A percentile compares a stretch with the other conserved stretches of the same genome.
Evolutionary conservation across 2,113 vertebrate genomes (phyloP).

Genomic region (Dolichotis patagonum): DNA sequence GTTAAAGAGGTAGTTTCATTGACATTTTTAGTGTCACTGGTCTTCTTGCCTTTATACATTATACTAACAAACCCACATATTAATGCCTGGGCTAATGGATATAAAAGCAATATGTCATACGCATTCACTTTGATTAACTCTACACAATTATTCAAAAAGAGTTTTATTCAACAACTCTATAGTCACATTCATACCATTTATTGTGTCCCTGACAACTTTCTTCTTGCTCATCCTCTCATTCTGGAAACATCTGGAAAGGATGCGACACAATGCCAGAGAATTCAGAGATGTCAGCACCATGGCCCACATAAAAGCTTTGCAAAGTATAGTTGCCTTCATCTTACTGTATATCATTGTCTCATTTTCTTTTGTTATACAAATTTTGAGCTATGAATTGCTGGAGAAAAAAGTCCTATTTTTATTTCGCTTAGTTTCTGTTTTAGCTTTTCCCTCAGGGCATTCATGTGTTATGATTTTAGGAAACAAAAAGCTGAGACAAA

Average conservation of each 20-base stretch:
- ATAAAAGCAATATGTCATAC: not conserved
- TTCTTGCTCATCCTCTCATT: not conserved
- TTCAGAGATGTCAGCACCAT: not conserved
- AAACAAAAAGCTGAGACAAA: not conserved
- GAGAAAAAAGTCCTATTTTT: not conserved
- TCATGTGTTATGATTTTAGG: not conserved
- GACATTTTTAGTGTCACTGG: not conserved
- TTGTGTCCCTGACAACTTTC: not conserved
- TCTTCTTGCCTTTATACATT: not conserved
- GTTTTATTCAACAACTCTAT: not conserved
- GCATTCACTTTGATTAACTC: accelerated
- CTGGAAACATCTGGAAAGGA: not conserved
- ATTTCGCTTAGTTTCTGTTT: not conserved
- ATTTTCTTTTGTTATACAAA: not conserved
- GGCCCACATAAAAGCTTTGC: not conserved
- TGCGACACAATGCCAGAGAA: accelerated
- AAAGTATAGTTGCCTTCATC: not conserved
- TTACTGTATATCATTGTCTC: not conserved
- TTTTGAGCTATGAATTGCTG: not conserved
- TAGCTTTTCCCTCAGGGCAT: not conserved
- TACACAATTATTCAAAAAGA: accelerated
- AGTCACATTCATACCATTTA: not conserved
- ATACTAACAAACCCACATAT: not conserved
- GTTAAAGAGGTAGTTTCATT: not conserved
- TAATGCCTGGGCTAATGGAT: not conserved